A percentile compares a stretch with the other conserved stretches of the same genome.
These are phyloP conservation scores for Elaphurus davidianus DNA, from an alignment of 2,113 vertebrate genomes.

Conservation along the genomic window DNA sequence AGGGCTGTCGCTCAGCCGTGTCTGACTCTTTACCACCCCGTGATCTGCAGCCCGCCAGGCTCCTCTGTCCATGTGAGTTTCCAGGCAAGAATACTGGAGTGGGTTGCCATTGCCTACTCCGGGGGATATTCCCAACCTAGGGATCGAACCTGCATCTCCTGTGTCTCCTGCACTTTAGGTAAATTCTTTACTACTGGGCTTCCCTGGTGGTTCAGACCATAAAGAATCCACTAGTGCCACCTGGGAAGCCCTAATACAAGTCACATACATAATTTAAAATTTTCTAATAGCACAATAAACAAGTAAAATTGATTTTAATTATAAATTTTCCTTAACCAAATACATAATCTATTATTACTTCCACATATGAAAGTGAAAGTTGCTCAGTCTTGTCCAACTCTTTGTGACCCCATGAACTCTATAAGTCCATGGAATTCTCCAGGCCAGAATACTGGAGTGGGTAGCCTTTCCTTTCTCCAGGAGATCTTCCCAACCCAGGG, in stretches of 20 bases:
- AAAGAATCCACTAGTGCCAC: background rate
- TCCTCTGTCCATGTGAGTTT: background rate
- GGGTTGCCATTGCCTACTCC: background rate
- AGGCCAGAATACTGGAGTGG: background rate
- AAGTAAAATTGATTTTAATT: background rate
- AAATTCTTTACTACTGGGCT: background rate
- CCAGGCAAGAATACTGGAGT: background rate
- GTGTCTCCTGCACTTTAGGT: background rate
- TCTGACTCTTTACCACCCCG: background rate
- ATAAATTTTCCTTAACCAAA: background rate
- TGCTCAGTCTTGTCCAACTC: background rate
- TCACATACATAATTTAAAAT: background rate
- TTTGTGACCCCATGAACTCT: fast-evolving
- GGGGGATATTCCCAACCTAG: background rate
- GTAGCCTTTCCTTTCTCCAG: background rate
- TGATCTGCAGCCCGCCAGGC: background rate
- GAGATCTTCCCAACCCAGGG: background rate
- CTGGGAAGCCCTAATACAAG: background rate
- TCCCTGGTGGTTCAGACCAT: background rate
- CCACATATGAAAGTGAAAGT: background rate
- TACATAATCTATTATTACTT: background rate
- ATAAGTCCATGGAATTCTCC: background rate
- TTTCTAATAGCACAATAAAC: background rate
- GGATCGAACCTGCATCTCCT: background rate
- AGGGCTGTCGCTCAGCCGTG: background rate